Conservation (phyloP, 2,888 invertebrate genomes). For the Chrysotoxum bicinctum region DNA sequence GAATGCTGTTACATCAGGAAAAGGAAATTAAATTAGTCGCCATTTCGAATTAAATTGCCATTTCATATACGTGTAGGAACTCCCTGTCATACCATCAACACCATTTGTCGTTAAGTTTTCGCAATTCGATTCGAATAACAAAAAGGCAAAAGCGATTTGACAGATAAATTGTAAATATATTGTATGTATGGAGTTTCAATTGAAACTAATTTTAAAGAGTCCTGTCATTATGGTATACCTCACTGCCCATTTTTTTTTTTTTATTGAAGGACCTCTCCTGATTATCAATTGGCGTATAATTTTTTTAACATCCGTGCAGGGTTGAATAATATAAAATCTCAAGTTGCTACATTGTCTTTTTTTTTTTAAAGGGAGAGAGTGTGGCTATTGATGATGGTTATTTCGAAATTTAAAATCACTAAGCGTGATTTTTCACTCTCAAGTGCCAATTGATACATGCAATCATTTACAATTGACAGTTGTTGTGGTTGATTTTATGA, state of each 20-base stretch:
- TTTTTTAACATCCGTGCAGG: background rate
- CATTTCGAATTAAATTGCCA: constrained; percentile 17
- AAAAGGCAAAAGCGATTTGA: background rate
- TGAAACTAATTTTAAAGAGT: constrained; percentile 24
- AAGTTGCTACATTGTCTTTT: background rate
- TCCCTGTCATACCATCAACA: background rate
- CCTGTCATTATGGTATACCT: constrained; percentile 6
- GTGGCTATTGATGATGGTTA: constrained; percentile 3
- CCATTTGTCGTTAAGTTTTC: constrained; percentile 31
- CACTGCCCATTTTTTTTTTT: background rate
- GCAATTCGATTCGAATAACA: constrained; percentile 15
- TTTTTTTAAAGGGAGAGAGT: constrained; percentile 21
- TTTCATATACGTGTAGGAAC: background rate
- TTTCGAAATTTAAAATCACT: constrained; percentile 39
- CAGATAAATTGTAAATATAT: background rate
- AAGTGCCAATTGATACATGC: constrained; percentile 61
- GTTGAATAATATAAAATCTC: background rate
- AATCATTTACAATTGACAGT: constrained; percentile 53
- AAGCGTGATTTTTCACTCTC: constrained; percentile 38
- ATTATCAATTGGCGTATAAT: constrained; percentile 16
- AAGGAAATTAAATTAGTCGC: constrained; percentile 18
- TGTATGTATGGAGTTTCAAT: background rate
- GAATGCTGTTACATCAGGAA: background rate
- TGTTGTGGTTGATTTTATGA: constrained; percentile 66
- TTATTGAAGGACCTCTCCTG: constrained; percentile 6